Conservation (phyloP, 1,140 invertebrate genomes). For the Rhizoglyphus robini region DNA sequence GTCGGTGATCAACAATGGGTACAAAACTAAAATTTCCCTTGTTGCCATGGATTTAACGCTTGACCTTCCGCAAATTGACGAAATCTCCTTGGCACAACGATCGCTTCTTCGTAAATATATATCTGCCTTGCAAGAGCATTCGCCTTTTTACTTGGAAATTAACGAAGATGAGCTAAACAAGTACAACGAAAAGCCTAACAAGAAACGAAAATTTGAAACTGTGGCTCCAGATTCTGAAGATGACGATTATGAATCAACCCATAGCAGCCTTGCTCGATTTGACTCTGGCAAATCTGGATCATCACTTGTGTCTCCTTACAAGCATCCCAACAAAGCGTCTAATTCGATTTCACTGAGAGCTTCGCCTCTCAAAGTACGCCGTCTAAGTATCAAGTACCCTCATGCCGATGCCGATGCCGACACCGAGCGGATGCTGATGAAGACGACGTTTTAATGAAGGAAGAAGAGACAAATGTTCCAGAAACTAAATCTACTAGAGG, state of each 20-base stretch:
- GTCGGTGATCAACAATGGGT: background rate
- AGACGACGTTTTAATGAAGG: no score
- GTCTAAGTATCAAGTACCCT: background rate
- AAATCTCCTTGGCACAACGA: slow-evolving; percentile 2
- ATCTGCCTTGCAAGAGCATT: background rate
- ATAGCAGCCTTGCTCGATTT: background rate
- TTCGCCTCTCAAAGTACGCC: background rate
- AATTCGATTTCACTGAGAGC: background rate
- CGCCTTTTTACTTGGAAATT: background rate
- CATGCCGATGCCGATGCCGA: no score
- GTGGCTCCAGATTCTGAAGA: no score
- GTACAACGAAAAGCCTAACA: background rate
- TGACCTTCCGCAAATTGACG: background rate
- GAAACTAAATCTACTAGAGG: background rate
- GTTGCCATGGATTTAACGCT: background rate
- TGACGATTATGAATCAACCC: background rate
- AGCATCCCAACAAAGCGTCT: background rate
- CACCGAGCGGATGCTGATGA: no score
- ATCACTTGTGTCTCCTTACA: background rate
- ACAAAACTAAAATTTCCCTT: background rate
- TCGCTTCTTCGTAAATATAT: background rate
- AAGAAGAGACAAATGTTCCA: no score
- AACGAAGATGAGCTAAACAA: background rate
- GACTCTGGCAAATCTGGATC: background rate
- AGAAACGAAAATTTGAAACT: slow-evolving; percentile 15